Evolutionary conservation across 1,140 invertebrate species (phyloP).

Genomic region (Listronotus bonariensis): DNA sequence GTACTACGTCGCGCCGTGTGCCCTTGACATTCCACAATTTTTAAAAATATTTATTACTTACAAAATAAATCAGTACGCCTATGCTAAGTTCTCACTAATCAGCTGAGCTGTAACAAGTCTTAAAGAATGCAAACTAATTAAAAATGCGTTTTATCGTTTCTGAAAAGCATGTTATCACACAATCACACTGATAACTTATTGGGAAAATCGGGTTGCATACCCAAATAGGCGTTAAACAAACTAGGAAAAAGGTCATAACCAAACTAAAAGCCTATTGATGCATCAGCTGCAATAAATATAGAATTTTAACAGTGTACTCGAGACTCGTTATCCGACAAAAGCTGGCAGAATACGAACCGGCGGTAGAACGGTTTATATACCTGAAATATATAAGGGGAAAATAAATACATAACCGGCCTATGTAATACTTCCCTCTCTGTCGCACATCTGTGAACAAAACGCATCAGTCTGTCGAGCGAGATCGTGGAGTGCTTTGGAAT

Average conservation of each 20-base stretch:
- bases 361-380: slow-evolving; percentile 49
- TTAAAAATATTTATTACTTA: too few species aligned
- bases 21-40: too few species aligned
- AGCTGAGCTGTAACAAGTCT: background rate
- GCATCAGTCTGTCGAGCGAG: slow-evolving; percentile 52
- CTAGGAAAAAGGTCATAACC: slow-evolving; percentile 11
- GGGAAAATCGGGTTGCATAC: background rate
- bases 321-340: slow-evolving; percentile 49
- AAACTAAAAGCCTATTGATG: slow-evolving; percentile 23
- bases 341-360: slow-evolving; percentile 47
- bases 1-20: too few species aligned
- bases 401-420: slow-evolving; percentile 50
- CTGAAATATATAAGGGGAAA: slow-evolving; percentile 47
- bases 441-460: slow-evolving; percentile 50
- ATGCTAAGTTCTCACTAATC: background rate
- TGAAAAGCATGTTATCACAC: background rate
- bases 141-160: background rate
- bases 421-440: slow-evolving; percentile 46
- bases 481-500: slow-evolving; percentile 47
- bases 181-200: background rate
- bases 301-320: slow-evolving; percentile 49
- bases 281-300: slow-evolving; percentile 43
- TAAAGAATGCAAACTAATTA: background rate
- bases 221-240: slow-evolving; percentile 1
- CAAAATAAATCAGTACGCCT: too few species aligned